These are phyloP conservation scores for Nematostella vectensis DNA, from an alignment of 92 coral and sea anemone species.

Conservation along the genomic window DNA sequence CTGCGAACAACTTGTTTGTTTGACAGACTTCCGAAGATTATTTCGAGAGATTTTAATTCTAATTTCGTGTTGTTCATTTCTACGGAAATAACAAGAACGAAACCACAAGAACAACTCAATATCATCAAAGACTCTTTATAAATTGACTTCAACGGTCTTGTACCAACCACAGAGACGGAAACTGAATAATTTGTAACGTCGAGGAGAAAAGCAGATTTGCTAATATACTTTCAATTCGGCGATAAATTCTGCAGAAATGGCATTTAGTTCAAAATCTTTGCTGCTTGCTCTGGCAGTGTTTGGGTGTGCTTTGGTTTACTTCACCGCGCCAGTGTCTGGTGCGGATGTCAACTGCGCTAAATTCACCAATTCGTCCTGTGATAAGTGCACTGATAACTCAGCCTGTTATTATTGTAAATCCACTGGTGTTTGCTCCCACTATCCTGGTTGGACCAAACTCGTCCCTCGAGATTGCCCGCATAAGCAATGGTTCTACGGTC, in stretches of 20 bases:
- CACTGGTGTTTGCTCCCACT: constrained; percentile 31
- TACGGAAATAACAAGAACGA: no score
- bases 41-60: no score
- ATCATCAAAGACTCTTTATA: no score
- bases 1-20: no score
- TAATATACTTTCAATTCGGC: no score
- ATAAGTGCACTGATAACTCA: constrained; percentile 49
- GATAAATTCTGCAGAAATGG: constrained; percentile 10
- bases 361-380: constrained; percentile 52
- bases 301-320: constrained; percentile 24
- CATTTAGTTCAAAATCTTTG: constrained; percentile 8
- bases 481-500: constrained; percentile 72
- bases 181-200: no score
- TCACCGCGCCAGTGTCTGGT: constrained; percentile 61
- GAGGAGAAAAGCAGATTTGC: no score
- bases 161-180: no score
- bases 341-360: constrained; percentile 32
- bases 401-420: constrained; percentile 78
- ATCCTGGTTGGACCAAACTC: constrained; percentile 64
- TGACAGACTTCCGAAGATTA: no score
- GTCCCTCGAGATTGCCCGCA: constrained; percentile 70
- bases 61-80: no score
- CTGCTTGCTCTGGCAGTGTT: constrained; percentile 25
- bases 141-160: no score
- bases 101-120: no score